Evolutionary conservation across 2,888 invertebrate genomes (phyloP).

Genomic region (Pediacus dermestoides): DNA sequence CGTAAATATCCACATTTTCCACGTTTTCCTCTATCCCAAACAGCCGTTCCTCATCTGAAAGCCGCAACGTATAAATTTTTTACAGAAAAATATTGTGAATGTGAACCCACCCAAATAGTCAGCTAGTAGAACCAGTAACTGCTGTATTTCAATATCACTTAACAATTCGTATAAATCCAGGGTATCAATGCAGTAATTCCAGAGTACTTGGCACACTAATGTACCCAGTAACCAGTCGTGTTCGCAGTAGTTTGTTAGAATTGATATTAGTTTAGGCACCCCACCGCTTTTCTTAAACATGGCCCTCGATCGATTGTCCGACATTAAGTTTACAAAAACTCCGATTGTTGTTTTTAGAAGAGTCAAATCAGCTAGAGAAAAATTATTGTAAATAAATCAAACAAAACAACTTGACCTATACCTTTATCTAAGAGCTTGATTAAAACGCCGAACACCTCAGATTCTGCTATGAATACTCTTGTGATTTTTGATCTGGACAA

Average conservation of each 20-base stretch:
- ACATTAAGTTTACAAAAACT: slow-evolving; percentile 76
- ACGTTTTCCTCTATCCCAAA: slow-evolving; percentile 51
- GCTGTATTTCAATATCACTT: slow-evolving; percentile 53
- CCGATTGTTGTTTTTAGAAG: slow-evolving; percentile 76
- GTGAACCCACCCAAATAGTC: slow-evolving; percentile 52
- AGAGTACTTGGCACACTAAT: slow-evolving; percentile 71
- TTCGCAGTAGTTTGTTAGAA: slow-evolving; percentile 58
- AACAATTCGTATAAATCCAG: slow-evolving; percentile 51
- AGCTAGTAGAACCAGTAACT: slow-evolving; percentile 53
- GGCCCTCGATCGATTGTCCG: slow-evolving; percentile 55
- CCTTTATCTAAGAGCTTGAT: slow-evolving; percentile 59
- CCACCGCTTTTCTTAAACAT: slow-evolving; percentile 55
- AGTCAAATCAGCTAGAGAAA: slow-evolving; percentile 57
- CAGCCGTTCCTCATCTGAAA: slow-evolving; percentile 57
- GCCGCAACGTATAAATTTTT: slow-evolving; percentile 10
- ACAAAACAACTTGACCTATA: slow-evolving; percentile 27
- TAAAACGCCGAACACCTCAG: slow-evolving; percentile 61
- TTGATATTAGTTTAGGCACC: slow-evolving; percentile 52
- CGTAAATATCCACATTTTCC: slow-evolving; percentile 43
- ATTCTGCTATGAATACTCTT: slow-evolving; percentile 62
- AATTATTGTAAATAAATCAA: slow-evolving; percentile 4
- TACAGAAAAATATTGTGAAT: neutral
- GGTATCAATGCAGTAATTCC: slow-evolving; percentile 65
- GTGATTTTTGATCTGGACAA: slow-evolving; percentile 68
- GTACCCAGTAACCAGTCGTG: slow-evolving; percentile 67